phyloP scores from a whole-genome alignment of 2,797 vertebrate species.

The Champsocephalus esox region DNA sequence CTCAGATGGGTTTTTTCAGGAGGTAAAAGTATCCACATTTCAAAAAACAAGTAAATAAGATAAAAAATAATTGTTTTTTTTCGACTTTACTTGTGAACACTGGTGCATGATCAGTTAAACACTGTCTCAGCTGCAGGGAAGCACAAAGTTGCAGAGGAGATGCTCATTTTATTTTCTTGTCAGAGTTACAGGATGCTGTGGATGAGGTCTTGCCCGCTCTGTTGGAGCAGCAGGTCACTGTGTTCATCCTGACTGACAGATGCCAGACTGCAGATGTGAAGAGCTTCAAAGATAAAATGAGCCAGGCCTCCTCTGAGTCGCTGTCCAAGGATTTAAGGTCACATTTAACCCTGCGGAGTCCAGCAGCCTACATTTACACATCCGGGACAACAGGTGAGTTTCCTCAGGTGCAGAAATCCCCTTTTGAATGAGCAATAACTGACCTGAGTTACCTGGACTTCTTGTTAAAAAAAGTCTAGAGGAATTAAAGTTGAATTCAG shows the following conservation, averaged over 20 bases:
- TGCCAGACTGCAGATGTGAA: constrained; percentile 70
- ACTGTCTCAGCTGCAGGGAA: neutral
- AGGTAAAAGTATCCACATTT: no score
- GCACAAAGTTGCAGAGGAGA: neutral
- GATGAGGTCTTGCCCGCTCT: constrained; percentile 87
- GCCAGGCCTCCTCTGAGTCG: constrained; percentile 81
- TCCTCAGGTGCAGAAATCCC: neutral
- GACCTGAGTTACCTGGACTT: no score
- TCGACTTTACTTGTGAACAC: neutral
- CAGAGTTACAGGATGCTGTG: constrained; percentile 82
- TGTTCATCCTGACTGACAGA: constrained; percentile 82
- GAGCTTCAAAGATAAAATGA: constrained; percentile 84
- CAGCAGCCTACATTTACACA: constrained; percentile 89
- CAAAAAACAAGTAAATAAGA: no score
- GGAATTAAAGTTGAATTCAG: no score
- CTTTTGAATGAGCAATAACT: no score
- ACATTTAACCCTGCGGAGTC: constrained; percentile 73
- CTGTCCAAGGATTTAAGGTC: constrained; percentile 80
- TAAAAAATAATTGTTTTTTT: neutral
- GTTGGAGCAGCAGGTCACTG: constrained; percentile 77
- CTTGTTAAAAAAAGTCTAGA: no score
- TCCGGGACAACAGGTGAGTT: constrained; percentile 93
- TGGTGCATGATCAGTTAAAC: neutral
- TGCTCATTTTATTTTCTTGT: neutral
- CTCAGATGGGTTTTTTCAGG: no score